Evolutionary conservation across 64 coral and sea anemone genomes (phyloP), one percentile per base, ranked within the genome.

Genomic region (Anthopleura sola): DNA sequence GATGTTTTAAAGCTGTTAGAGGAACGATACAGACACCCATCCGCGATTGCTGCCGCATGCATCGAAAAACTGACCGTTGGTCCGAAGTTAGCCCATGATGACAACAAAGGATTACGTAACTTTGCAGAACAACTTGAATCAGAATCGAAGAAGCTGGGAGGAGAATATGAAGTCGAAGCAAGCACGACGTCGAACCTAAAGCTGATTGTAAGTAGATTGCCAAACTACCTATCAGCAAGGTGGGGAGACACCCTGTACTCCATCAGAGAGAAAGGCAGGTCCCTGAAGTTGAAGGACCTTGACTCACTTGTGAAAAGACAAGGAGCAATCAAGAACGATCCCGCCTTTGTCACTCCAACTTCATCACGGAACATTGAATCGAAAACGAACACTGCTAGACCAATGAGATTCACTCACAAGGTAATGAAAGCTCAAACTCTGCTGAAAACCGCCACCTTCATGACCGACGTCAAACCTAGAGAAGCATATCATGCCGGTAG

Each of bases 81-180:
- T 0, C 68, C 78, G 18, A 48, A 49, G 19, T 69, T 93, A 23
- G 51, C 49, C 0, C 82, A 88, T 28, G 75, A 71, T 46, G 90
- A 92, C 39, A 82, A 75, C 68, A 86, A 60, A 26, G 60, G 88
- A 9, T 53, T 85, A 54, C 75, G 26, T 49, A 91, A 95, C 19
- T 88, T 95, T 91, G 85, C 82, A 14, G 93, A 95, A 88, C 81
- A 91, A 74, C 82, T 95, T 32, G 74, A 88, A 50, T 36, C 68
- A 75, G 85, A 81, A 9, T 62, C 88, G 16, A 91, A 95, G 56
- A 91, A 37, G 23, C 66, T 95, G 36, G 3, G 55, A 57, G 71
- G 85, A 48, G 49, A 84, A 26, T 86, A 87, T 55, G 84, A 90
- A 78, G 68, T 55, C 1, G 88, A 94, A 87, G 80, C 85, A 20